phyloP scores from a whole-genome alignment of 2,113 vertebrate genomes.

The Abramis brama region DNA sequence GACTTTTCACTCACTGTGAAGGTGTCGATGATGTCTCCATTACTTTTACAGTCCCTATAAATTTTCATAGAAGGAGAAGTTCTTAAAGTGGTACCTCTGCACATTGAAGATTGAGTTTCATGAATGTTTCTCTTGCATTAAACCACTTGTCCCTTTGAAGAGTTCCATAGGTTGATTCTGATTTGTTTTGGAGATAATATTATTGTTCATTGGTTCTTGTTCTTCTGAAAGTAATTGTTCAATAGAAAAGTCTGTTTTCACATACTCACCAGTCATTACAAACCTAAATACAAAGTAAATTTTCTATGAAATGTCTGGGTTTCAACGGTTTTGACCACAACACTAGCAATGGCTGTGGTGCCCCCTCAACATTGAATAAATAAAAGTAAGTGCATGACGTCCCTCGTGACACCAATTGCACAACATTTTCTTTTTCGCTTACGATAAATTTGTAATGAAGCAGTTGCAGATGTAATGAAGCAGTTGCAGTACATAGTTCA shows the following conservation, averaged over 20 bases:
- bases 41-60: constrained; percentile 22
- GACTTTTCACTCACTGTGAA: constrained; percentile 21
- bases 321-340: too few species aligned
- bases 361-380: background rate
- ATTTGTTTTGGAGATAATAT: background rate
- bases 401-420: background rate
- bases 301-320: background rate
- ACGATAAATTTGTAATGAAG: background rate
- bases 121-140: background rate
- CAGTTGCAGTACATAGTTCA: background rate
- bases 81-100: background rate
- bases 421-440: background rate
- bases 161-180: background rate
- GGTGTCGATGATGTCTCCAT: constrained; percentile 7
- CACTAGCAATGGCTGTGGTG: background rate
- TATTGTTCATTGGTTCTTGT: background rate
- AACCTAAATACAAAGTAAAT: background rate
- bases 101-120: background rate
- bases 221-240: background rate
- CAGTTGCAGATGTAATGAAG: background rate
- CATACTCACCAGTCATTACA: background rate
- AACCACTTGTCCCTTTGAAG: background rate
- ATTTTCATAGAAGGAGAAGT: background rate
- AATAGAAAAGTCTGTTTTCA: background rate
- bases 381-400: background rate